Evolutionary conservation across 1,140 invertebrate species (phyloP).

Genomic region (Drosophila navojoa): DNA sequence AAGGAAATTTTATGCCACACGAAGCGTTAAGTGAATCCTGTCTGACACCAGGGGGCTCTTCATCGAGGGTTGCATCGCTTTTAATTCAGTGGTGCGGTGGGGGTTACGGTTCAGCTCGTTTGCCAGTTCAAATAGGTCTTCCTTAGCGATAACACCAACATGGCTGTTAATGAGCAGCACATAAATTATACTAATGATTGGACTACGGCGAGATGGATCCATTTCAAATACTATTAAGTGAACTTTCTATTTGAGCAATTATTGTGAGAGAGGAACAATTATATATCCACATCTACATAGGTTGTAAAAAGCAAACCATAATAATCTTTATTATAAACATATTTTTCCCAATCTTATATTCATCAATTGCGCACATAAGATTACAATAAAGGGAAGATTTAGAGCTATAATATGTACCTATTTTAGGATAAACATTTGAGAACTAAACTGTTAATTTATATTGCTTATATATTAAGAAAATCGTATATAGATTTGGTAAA

Average conservation of each 20-base stretch:
- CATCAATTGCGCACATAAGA: no score
- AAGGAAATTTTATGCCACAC: slow-evolving; percentile 69
- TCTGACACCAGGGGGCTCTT: slow-evolving; percentile 22
- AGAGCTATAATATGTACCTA: no score
- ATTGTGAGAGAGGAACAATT: no score
- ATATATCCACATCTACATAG: no score
- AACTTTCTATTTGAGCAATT: not conserved
- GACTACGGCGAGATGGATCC: slow-evolving; percentile 12
- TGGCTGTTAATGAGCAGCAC: slow-evolving; percentile 62
- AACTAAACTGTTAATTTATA: no score
- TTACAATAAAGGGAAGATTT: no score
- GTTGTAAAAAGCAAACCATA: no score
- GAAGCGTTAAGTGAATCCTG: slow-evolving; percentile 66
- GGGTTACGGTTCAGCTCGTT: not conserved
- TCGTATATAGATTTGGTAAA: no score
- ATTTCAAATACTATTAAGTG: not conserved
- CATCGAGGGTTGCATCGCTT: slow-evolving; percentile 29
- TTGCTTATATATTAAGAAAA: no score
- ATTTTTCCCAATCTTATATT: no score
- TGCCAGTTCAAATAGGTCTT: slow-evolving; percentile 45
- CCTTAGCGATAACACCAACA: slow-evolving; percentile 51
- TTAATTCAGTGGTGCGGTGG: slow-evolving; percentile 18
- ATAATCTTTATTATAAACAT: no score
- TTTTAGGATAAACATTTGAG: no score
- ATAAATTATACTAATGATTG: slow-evolving; percentile 52